Conservation (phyloP, 2,113 vertebrate genomes). For the Chaetops frenatus region DNA sequence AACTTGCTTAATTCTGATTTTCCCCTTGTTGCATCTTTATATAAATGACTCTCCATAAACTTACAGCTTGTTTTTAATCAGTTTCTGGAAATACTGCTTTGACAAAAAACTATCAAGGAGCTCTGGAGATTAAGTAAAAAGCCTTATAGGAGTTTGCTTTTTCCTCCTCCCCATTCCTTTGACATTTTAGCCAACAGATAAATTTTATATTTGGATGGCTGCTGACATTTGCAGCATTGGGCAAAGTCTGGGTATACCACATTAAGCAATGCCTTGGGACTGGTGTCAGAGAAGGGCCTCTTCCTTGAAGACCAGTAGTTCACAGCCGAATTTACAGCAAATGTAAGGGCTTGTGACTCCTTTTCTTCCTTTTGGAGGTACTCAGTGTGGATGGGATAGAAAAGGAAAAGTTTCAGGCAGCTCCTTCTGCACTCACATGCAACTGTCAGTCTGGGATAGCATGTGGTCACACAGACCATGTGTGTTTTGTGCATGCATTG, state of each 20-base stretch:
- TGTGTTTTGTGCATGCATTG: neutral
- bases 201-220: neutral
- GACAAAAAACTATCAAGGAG: neutral
- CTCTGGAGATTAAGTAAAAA: neutral
- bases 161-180: neutral
- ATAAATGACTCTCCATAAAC: neutral
- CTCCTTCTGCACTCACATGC: accelerated
- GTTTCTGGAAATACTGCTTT: neutral
- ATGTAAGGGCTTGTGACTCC: accelerated
- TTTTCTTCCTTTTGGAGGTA: neutral
- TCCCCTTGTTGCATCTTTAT: neutral
- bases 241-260: neutral
- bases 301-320: neutral
- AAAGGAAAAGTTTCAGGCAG: neutral
- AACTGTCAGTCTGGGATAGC: neutral
- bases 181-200: neutral
- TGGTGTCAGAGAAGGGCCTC: neutral
- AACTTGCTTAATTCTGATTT: neutral
- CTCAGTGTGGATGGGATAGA: neutral
- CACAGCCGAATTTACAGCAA: neutral
- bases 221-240: neutral
- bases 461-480: accelerated
- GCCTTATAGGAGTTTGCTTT: neutral
- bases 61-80: slow-evolving; percentile 19
- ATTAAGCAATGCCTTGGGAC: neutral